Percentiles rank a stretch among this genome's conserved stretches.
Evolutionary conservation across 2,113 vertebrate genomes (phyloP).

Genomic region (Pithys albifrons): DNA sequence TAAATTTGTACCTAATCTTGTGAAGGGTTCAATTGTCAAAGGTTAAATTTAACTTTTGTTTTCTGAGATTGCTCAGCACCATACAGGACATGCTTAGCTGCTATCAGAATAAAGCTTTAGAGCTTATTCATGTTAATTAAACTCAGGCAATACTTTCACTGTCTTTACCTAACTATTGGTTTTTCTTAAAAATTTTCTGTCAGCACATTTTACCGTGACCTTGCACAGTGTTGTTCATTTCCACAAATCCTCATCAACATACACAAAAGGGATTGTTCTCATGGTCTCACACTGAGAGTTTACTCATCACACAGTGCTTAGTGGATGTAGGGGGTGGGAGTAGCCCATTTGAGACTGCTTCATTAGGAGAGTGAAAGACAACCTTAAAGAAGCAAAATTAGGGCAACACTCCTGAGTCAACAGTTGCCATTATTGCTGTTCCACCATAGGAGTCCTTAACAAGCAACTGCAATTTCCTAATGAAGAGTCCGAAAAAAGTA

Average conservation of each 20-base stretch:
- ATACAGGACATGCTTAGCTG: background rate
- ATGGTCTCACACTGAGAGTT: slow-evolving; percentile 40
- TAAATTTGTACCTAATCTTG: background rate
- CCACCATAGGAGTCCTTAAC: slow-evolving; percentile 13
- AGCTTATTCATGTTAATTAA: background rate
- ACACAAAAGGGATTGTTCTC: slow-evolving; percentile 40
- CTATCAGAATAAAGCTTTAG: background rate
- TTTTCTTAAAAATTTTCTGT: background rate
- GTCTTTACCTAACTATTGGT: background rate
- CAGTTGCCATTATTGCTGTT: slow-evolving; percentile 18
- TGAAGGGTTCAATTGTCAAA: background rate
- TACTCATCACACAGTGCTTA: slow-evolving; percentile 41
- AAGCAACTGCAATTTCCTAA: slow-evolving; percentile 10
- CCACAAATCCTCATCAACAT: slow-evolving; percentile 11
- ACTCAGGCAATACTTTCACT: background rate
- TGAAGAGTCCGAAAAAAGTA: background rate
- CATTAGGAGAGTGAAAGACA: slow-evolving; percentile 46
- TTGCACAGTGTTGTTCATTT: background rate
- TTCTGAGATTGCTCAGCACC: background rate
- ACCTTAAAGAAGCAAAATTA: slow-evolving; percentile 53
- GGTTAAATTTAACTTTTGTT: background rate
- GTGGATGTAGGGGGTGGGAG: slow-evolving; percentile 1
- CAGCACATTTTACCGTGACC: background rate
- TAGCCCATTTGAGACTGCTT: slow-evolving; percentile 26
- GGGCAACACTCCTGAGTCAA: slow-evolving; percentile 49